Conservation (phyloP, 2,888 invertebrate genomes). For the Diadegma fenestrale region DNA sequence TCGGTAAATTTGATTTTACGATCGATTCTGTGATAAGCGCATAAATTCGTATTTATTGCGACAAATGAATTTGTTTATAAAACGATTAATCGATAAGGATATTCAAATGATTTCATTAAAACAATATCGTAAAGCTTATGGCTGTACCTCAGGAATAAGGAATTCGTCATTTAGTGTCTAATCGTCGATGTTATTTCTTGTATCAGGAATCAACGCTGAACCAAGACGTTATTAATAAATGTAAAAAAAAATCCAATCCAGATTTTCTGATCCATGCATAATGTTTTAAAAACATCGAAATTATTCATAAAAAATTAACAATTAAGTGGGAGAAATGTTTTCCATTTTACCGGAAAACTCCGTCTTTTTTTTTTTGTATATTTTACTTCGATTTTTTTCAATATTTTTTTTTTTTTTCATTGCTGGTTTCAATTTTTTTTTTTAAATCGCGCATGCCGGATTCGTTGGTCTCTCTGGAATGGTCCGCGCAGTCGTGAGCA, state of each 20-base stretch:
- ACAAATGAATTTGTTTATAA: slow-evolving; percentile 23
- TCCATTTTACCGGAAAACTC: neutral
- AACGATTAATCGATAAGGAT: neutral
- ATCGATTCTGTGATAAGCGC: slow-evolving; percentile 69
- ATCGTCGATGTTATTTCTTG: slow-evolving; percentile 43
- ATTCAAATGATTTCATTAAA: neutral
- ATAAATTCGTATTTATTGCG: slow-evolving; percentile 58
- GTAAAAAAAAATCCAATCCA: slow-evolving; percentile 31
- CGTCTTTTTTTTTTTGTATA: neutral
- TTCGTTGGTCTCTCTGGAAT: neutral
- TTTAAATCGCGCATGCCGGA: slow-evolving; percentile 8
- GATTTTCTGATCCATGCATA: neutral
- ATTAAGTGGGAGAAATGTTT: neutral
- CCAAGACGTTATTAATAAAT: slow-evolving; percentile 57
- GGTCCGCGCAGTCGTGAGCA: slow-evolving; percentile 51
- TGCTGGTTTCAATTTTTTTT: neutral
- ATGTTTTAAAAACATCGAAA: neutral
- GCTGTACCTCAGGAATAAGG: slow-evolving; percentile 51
- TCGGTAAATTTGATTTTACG: slow-evolving; percentile 42
- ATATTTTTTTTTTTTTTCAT: no score
- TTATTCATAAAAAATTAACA: neutral
- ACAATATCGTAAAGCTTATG: slow-evolving; percentile 26
- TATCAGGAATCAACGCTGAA: slow-evolving; percentile 40
- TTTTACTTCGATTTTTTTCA: neutral
- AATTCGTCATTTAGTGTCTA: slow-evolving; percentile 44